Percentiles rank a stretch among this genome's conserved stretches.
These are phyloP conservation scores for Campaea margaritaria DNA, from an alignment of 2,888 invertebrate species.

Conservation along the genomic window DNA sequence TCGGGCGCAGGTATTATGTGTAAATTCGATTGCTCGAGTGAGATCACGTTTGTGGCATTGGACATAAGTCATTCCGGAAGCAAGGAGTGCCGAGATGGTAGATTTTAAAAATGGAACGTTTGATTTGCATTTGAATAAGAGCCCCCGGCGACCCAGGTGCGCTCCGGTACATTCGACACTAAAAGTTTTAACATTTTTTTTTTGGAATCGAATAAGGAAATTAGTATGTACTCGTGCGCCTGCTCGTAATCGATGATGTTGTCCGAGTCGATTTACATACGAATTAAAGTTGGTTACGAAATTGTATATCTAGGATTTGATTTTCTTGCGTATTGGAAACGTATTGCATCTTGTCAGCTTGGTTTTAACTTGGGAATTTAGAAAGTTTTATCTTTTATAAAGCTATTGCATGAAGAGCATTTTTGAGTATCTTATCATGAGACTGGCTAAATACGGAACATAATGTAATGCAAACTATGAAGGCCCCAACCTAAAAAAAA, in stretches of 20 bases:
- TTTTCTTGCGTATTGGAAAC: no score
- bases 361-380: no score
- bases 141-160: slow-evolving; percentile 85
- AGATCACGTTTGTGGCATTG: slow-evolving; percentile 66
- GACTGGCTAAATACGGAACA: no score
- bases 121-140: slow-evolving; percentile 86
- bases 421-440: not conserved
- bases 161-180: slow-evolving; percentile 71
- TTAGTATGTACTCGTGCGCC: slow-evolving; percentile 77
- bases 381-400: no score
- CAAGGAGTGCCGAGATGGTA: slow-evolving; percentile 82
- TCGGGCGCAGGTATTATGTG: slow-evolving; percentile 38
- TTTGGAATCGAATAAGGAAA: slow-evolving; percentile 51
- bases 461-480: no score
- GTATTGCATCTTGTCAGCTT: no score
- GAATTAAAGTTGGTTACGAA: slow-evolving; percentile 27
- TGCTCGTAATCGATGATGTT: slow-evolving; percentile 66
- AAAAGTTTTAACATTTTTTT: slow-evolving; percentile 62
- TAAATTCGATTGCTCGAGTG: slow-evolving; percentile 46
- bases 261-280: slow-evolving; percentile 60
- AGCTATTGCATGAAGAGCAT: no score
- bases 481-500: no score
- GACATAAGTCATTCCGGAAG: slow-evolving; percentile 83
- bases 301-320: no score
- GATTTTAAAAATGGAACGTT: slow-evolving; percentile 86